Conservation (phyloP, 2,797 vertebrate species). For the Eremophila alpestris region DNA sequence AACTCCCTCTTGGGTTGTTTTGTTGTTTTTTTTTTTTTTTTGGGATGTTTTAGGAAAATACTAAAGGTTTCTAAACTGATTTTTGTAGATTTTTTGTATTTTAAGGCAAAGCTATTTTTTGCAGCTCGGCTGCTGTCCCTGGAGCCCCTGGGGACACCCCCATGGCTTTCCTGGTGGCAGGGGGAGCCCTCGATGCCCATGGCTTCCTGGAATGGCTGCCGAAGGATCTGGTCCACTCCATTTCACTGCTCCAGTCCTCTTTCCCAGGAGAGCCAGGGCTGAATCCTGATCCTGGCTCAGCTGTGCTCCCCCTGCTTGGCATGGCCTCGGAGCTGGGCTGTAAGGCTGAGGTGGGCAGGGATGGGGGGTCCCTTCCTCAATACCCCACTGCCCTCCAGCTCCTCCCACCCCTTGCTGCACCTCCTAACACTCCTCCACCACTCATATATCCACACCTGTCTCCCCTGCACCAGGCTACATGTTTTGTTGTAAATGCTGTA, state of each 20-base stretch:
- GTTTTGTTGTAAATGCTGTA: constrained; percentile 83
- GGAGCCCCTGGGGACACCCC: not conserved
- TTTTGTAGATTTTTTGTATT: constrained; percentile 80
- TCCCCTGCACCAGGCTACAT: constrained; percentile 62
- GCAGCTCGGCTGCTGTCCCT: constrained; percentile 50
- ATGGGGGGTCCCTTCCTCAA: not conserved
- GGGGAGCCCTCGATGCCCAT: not conserved
- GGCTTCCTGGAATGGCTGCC: not conserved
- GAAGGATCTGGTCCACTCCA: constrained; percentile 54
- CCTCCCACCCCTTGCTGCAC: constrained; percentile 17
- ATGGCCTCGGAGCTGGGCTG: not conserved
- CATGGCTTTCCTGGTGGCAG: not conserved
- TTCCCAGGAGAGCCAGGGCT: constrained; percentile 1
- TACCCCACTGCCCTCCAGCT: not conserved
- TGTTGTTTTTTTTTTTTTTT: not conserved
- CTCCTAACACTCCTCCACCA: constrained; percentile 63
- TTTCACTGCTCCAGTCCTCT: constrained; percentile 34
- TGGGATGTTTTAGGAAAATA: constrained; percentile 32
- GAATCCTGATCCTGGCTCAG: not conserved
- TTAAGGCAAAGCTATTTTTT: constrained; percentile 71
- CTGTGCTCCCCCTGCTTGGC: not conserved
- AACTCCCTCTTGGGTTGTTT: not conserved
- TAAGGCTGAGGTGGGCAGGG: not conserved
- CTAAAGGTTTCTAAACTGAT: constrained; percentile 72
- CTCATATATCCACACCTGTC: constrained; percentile 66